Base-by-base conservation (phyloP, 2,888 invertebrate species). In the Holacanthella duospinosa region DNA sequence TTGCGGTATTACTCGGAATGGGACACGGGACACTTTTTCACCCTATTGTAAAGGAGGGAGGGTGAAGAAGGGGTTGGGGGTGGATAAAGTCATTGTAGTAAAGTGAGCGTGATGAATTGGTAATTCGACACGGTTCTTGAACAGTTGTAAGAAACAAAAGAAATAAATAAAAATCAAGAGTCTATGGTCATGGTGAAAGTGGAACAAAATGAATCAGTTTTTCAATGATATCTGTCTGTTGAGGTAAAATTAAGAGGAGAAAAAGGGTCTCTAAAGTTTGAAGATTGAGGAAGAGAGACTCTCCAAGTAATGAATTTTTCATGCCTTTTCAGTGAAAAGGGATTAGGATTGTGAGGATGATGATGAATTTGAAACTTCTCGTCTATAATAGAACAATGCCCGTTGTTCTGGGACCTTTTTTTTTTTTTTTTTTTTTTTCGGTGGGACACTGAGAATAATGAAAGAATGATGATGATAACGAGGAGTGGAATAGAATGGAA, bases 291-390 rank as follows among this genome's bases (percentile, higher is more conserved):
- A n/a, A n/a, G n/a, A n/a, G n/a, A n/a, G n/a, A n/a, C n/a, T n/a
- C n/a, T n/a, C n/a, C n/a, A n/a, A n/a, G 16, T 48, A 48, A 9
- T 48, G 48, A 48, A 48, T 48, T 48, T 48, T 48, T 48, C 48
- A 48, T 48, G 48, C 16, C 16, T 9, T 21, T 21, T n/a, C 12
- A 48, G n/a, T 36, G 36, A 16, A 36, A 36, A 36, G 16, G 36
- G 48, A 48, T 9, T 48, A 9, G 21, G 21, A 21, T 21, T 48
- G 4, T 9, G 21, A n/a, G 21, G 48, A 21, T 16, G 16, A 9
- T 48, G 19, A 48, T 48, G 48, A 48, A 48, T 48, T 48, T 48
- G 21, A 21, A 48, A 48, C 21, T n/a, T 48, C 36, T 12, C 6
- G 6, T 6, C 9, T 36, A 36, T 6, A 36, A 36, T 36, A 36